Evolutionary conservation across 2,888 invertebrate genomes (phyloP).

Genomic region (Plemyria rubiginata): DNA sequence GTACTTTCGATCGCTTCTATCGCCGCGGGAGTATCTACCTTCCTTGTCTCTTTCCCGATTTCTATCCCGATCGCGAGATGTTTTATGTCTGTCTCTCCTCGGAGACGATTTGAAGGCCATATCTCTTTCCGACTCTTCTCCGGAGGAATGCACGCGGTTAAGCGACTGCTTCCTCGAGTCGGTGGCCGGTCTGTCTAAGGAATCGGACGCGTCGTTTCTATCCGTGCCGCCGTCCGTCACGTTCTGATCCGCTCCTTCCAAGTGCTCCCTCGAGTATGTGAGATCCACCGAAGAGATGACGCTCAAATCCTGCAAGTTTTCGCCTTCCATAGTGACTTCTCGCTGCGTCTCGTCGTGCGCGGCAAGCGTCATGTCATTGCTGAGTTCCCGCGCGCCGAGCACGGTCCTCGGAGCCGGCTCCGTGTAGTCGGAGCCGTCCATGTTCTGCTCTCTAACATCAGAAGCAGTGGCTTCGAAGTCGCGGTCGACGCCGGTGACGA

Average conservation of each 20-base stretch:
- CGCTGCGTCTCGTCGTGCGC: slow-evolving; percentile 72
- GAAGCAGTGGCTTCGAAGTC: slow-evolving; percentile 67
- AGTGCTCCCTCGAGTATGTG: slow-evolving; percentile 74
- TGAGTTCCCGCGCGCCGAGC: slow-evolving; percentile 53
- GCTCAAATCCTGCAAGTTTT: slow-evolving; percentile 81
- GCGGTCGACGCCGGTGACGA: slow-evolving; percentile 84
- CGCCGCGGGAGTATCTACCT: slow-evolving; percentile 65
- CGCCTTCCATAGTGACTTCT: slow-evolving; percentile 85
- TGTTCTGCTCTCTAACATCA: slow-evolving; percentile 72
- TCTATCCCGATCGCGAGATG: slow-evolving; percentile 61
- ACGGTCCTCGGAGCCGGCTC: slow-evolving; percentile 55
- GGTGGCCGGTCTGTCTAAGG: slow-evolving; percentile 63
- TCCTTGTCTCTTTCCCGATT: slow-evolving; percentile 61
- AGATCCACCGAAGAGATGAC: slow-evolving; percentile 65
- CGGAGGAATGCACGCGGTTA: slow-evolving; percentile 68
- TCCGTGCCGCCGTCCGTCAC: slow-evolving; percentile 57
- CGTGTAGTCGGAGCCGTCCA: slow-evolving; percentile 77
- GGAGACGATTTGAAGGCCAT: slow-evolving; percentile 68
- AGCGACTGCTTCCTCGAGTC: slow-evolving; percentile 50
- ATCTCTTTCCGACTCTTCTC: slow-evolving; percentile 77
- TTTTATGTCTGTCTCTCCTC: slow-evolving; percentile 65
- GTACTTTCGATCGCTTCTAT: slow-evolving; percentile 55
- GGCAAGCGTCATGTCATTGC: slow-evolving; percentile 64
- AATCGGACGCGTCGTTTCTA: slow-evolving; percentile 60
- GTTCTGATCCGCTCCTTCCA: slow-evolving; percentile 76